Percentiles rank a stretch among this genome's conserved stretches.
These are phyloP conservation scores for Itoplectis maculator DNA, from an alignment of 2,888 invertebrate genomes.

Conservation along the genomic window DNA sequence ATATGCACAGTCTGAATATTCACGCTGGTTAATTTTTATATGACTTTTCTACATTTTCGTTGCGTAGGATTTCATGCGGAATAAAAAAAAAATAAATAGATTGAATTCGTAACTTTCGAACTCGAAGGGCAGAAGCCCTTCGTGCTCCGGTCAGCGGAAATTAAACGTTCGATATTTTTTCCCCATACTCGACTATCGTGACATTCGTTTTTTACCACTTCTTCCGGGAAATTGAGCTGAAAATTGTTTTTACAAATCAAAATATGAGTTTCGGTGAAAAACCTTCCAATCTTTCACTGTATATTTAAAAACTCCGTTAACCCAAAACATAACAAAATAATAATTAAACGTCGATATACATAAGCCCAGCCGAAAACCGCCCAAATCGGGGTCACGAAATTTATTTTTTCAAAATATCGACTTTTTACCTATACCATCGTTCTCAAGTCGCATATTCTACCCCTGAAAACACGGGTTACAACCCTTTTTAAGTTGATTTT, in stretches of 20 bases:
- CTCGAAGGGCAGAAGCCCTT: background rate
- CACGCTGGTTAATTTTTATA: background rate
- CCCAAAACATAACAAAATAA: too few relatives aligned
- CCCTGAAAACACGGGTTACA: too few relatives aligned
- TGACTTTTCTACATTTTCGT: background rate
- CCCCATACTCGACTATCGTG: background rate
- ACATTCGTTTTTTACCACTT: background rate
- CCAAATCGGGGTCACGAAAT: too few relatives aligned
- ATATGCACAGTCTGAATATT: background rate
- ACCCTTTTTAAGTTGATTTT: too few relatives aligned
- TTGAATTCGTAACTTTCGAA: background rate
- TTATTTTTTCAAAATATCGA: too few relatives aligned
- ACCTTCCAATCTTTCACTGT: too few relatives aligned
- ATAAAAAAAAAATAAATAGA: background rate
- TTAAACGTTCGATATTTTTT: background rate
- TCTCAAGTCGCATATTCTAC: too few relatives aligned
- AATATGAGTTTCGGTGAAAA: background rate
- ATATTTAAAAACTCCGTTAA: too few relatives aligned
- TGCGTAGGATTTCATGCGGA: background rate
- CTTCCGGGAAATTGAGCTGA: background rate
- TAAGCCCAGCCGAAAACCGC: too few relatives aligned
- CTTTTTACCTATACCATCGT: too few relatives aligned
- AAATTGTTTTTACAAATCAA: background rate
- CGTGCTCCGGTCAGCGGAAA: background rate
- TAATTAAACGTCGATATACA: too few relatives aligned